Percentiles rank a stretch among this genome's conserved stretches.
Evolutionary conservation across 2,888 invertebrate species (phyloP).

Genomic region (Adelphocoris suturalis): DNA sequence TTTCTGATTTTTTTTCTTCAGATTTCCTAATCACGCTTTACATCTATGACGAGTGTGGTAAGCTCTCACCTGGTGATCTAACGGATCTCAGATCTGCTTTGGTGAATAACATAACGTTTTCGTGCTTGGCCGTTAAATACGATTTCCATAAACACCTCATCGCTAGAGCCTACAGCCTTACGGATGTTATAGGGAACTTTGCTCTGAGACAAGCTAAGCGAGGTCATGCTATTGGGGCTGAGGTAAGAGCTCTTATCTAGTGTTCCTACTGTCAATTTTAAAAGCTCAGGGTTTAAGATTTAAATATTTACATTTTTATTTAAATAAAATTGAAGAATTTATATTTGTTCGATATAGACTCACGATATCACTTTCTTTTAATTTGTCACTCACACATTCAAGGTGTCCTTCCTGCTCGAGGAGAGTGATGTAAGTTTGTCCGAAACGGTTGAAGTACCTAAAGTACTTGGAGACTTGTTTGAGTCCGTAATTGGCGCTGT

Average conservation of each 20-base stretch:
- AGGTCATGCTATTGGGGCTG: conserved; percentile 83
- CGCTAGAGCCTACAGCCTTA: conserved; percentile 80
- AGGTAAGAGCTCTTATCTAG: conserved; percentile 79
- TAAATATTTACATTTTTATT: too few species aligned
- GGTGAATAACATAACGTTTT: conserved; percentile 97
- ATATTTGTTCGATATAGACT: too few species aligned
- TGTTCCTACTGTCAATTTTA: too few species aligned
- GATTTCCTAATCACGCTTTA: conserved; percentile 94
- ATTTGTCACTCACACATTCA: conserved; percentile 5
- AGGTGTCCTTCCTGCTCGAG: conserved; percentile 82
- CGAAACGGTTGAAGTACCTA: conserved; percentile 93
- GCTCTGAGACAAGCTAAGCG: conserved; percentile 83
- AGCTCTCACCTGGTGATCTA: conserved; percentile 89
- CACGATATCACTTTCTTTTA: too few species aligned
- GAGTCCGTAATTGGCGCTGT: conserved; percentile 95
- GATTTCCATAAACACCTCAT: conserved; percentile 89
- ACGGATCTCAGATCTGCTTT: conserved; percentile 96
- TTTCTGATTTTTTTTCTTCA: conserved; percentile 73
- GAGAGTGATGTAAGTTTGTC: conserved; percentile 84
- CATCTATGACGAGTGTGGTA: conserved; percentile 87
- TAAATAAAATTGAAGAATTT: too few species aligned
- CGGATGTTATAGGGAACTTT: conserved; percentile 83
- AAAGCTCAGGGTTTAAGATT: too few species aligned
- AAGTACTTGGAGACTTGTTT: conserved; percentile 94
- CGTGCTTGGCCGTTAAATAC: conserved; percentile 91